phyloP scores from a whole-genome alignment of 2,888 invertebrate species.

The Ptilodon capucinus region DNA sequence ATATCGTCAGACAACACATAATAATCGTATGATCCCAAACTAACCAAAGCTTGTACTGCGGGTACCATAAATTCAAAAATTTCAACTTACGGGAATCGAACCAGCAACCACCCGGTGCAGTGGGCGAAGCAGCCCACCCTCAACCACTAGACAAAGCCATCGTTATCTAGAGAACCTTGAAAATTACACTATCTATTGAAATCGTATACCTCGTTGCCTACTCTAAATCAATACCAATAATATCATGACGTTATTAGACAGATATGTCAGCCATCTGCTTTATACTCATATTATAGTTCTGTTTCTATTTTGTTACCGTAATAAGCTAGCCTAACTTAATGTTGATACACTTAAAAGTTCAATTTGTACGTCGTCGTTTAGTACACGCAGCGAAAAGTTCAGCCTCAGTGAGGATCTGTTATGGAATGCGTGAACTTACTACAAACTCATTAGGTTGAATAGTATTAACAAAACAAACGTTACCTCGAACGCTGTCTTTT shows the following conservation, averaged over 20 bases:
- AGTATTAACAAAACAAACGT: slow-evolving; percentile 24
- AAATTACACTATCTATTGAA: not conserved
- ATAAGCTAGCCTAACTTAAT: slow-evolving; percentile 47
- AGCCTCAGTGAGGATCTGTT: slow-evolving; percentile 12
- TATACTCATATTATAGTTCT: slow-evolving; percentile 28
- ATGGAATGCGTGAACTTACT: slow-evolving; percentile 14
- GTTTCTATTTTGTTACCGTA: slow-evolving; percentile 56
- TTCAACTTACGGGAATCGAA: no score
- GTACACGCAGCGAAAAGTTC: slow-evolving; percentile 21
- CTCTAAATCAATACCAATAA: no score
- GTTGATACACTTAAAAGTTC: slow-evolving; percentile 65
- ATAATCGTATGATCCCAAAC: no score
- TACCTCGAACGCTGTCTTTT: slow-evolving; percentile 13
- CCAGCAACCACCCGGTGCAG: no score
- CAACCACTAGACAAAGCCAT: no score
- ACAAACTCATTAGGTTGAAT: slow-evolving; percentile 21
- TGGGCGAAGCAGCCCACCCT: no score
- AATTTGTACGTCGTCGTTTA: slow-evolving; percentile 58
- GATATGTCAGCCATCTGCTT: not conserved
- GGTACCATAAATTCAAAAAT: no score
- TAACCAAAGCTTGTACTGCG: no score
- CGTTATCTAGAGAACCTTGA: not conserved
- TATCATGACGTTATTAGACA: not conserved
- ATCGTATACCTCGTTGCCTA: not conserved
- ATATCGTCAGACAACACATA: no score